These are phyloP conservation scores for Brachionus asplanchnoidis DNA, from an alignment of 1,140 invertebrate species.

Conservation along the genomic window DNA sequence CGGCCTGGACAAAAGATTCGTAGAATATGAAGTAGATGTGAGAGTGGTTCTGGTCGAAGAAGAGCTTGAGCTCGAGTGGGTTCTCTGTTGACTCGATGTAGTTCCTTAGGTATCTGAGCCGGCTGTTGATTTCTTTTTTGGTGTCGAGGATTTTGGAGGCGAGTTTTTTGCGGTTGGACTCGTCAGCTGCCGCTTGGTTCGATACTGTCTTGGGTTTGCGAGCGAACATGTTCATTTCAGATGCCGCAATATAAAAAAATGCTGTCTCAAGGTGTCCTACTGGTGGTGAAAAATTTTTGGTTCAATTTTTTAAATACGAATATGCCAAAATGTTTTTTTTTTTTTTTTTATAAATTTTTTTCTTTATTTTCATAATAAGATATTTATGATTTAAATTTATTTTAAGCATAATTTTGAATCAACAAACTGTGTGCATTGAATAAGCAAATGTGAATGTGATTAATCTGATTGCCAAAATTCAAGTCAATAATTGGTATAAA, in stretches of 20 bases:
- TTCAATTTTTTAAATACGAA: background rate
- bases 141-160: slow-evolving; percentile 7
- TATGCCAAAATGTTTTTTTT: background rate
- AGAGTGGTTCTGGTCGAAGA: slow-evolving; percentile 88
- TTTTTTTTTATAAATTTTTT: background rate
- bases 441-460: background rate
- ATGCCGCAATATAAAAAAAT: background rate
- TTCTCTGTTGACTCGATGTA: slow-evolving; percentile 23
- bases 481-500: too few relatives aligned
- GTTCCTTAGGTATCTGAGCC: background rate
- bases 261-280: too few relatives aligned
- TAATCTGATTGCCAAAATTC: too few relatives aligned
- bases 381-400: background rate
- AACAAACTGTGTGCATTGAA: background rate
- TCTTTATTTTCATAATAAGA: background rate
- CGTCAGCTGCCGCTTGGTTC: slow-evolving; percentile 3
- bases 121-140: slow-evolving; percentile 29
- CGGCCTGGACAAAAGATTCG: slow-evolving; percentile 83
- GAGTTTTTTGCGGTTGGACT: slow-evolving; percentile 29
- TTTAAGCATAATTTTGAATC: background rate
- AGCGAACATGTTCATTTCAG: slow-evolving; percentile 36
- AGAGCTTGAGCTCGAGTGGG: slow-evolving; percentile 72
- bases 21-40: slow-evolving; percentile 91
- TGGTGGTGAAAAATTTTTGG: too few relatives aligned
- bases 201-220: slow-evolving; percentile 32